phyloP scores from a whole-genome alignment of 1,140 invertebrate species.

The Drosophila arawakana region DNA sequence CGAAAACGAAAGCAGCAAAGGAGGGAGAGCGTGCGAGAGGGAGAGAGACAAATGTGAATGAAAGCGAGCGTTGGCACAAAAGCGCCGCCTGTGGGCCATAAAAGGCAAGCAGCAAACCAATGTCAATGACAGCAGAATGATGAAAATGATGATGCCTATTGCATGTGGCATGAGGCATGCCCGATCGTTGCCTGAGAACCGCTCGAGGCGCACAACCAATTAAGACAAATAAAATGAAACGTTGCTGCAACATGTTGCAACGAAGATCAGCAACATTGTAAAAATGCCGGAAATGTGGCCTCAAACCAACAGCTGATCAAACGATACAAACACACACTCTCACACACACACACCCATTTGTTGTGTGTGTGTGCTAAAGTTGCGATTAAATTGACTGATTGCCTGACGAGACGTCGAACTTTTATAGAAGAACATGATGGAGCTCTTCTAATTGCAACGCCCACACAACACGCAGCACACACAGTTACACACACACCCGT shows the following conservation, averaged over 20 bases:
- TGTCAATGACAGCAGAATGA: conserved; percentile 71
- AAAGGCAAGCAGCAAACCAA: conserved; percentile 64
- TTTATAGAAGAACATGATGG: conserved; percentile 64
- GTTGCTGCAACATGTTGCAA: conserved; percentile 62
- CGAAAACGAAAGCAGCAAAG: conserved; percentile 63
- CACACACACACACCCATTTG: neutral
- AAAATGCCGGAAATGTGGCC: conserved; percentile 72
- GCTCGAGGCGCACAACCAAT: conserved; percentile 50
- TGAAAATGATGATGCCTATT: conserved; percentile 17
- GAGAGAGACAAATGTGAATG: conserved; percentile 12
- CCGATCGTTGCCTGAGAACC: conserved; percentile 20
- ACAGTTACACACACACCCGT: neutral
- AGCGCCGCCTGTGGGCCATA: conserved; percentile 66
- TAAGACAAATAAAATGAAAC: conserved; percentile 41
- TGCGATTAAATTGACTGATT: conserved; percentile 71
- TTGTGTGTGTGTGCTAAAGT: conserved; percentile 3
- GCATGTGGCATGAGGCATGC: conserved; percentile 1
- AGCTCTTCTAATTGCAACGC: conserved; percentile 78
- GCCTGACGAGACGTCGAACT: conserved; percentile 60
- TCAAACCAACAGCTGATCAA: conserved; percentile 45
- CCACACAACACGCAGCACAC: conserved; percentile 59
- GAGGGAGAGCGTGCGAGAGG: conserved; percentile 10
- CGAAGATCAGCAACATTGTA: conserved; percentile 25
- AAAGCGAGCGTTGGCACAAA: conserved; percentile 50
- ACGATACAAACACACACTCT: conserved; percentile 17